Evolutionary conservation across 2,888 invertebrate genomes (phyloP).

Genomic region (Clitarchus hookeri): DNA sequence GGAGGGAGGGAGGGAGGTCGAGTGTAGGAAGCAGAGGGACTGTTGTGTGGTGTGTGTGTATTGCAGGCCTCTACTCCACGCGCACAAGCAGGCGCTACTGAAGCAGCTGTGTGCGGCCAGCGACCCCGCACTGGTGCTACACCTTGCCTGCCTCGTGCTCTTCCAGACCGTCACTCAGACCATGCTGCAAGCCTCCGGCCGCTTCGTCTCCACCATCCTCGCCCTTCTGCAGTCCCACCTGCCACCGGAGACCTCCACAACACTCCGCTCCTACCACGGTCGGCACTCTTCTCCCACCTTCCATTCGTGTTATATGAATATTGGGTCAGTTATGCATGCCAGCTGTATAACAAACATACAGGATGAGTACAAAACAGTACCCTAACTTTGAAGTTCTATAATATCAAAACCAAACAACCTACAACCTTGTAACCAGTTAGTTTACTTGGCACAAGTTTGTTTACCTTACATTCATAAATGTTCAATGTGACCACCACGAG

Average conservation of each 20-base stretch:
- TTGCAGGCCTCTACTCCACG: constrained; percentile 69
- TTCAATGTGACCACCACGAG: too few species aligned
- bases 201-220: constrained; percentile 84
- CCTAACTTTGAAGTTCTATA: too few species aligned
- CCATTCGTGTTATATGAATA: not conserved
- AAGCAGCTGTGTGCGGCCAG: constrained; percentile 75
- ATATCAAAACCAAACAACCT: too few species aligned
- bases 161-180: constrained; percentile 80
- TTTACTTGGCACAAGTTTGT: too few species aligned
- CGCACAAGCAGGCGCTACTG: constrained; percentile 79
- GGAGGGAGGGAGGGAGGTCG: too few species aligned
- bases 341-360: not conserved
- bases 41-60: not conserved
- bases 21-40: too few species aligned
- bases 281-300: constrained; percentile 46
- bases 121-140: constrained; percentile 79
- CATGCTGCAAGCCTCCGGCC: constrained; percentile 91
- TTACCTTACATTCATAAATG: too few species aligned
- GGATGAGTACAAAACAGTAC: too few species aligned
- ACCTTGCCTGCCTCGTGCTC: constrained; percentile 75
- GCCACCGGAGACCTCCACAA: constrained; percentile 65
- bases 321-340: not conserved
- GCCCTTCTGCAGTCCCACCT: constrained; percentile 72
- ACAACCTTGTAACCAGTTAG: too few species aligned
- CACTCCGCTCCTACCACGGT: constrained; percentile 80